Conservation (phyloP, 2,888 invertebrate species). For the Thera britannica region DNA sequence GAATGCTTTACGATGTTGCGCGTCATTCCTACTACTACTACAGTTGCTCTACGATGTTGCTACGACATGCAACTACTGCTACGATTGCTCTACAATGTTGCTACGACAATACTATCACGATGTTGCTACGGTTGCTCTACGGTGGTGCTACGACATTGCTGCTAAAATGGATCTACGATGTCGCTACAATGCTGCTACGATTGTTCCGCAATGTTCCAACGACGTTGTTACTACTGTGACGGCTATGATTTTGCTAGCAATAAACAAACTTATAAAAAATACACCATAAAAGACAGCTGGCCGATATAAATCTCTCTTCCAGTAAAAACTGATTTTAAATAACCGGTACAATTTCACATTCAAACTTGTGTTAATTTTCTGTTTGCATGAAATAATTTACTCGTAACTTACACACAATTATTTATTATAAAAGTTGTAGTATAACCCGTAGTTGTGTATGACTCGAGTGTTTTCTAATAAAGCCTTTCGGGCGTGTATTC, state of each 20-base stretch:
- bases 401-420: conserved; percentile 1
- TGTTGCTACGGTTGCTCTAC: background rate
- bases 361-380: too few species aligned
- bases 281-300: too few species aligned
- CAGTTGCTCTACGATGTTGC: background rate
- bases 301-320: too few species aligned
- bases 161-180: background rate
- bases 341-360: too few species aligned
- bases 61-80: background rate
- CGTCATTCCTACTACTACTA: background rate
- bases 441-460: conserved; percentile 48
- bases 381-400: too few species aligned
- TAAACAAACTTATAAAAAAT: background rate
- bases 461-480: conserved; percentile 68
- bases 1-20: background rate
- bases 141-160: background rate
- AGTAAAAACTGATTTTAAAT: too few species aligned
- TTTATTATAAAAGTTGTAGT: conserved; percentile 39
- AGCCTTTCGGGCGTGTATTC: conserved; percentile 69
- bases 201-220: background rate
- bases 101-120: background rate
- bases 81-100: background rate
- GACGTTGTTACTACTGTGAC: background rate
- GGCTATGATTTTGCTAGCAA: background rate
- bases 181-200: background rate